Evolutionary conservation across 2,113 vertebrate genomes (phyloP), one percentile per base, ranked within the genome.

Genomic region (Paedocypris sp.): DNA sequence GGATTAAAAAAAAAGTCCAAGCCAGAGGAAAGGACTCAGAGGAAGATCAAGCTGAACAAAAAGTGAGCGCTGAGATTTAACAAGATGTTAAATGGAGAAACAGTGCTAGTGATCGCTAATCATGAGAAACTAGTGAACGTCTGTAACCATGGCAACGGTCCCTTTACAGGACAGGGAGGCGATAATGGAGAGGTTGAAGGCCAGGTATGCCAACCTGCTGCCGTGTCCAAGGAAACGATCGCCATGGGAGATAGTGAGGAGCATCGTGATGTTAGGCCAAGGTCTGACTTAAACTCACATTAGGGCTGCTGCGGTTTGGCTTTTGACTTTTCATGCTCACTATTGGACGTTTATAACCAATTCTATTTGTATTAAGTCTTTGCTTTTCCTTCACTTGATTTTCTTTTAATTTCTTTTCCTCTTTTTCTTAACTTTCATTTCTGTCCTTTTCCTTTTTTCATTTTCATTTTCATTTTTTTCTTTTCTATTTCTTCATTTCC

Each of bases 191-290:
- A 73, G 72, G 61, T 77, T 73, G 73, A 87, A 72, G 57, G 72
- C 65, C 36, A 80, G 71, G 29, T 71, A 66, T 67, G 47, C 50
- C 29, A 73, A 12, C 6, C 13, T 67, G 8, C 69, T 38, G 3
- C 16, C 54, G 45, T 75, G 69, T 0, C 64, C 73, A 28, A 69
- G 71, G 66, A 81, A 66, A 51, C 80, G 80, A 71, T 73, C 70
- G 36, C 69, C 7, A 64, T 84, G 86, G 85, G 80, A 80, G 42
- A 62, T 75, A 53, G 47, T 84, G 71, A 81, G 76, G 66, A 75
- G 68, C 19, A 39, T 80, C 32, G 78, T 86, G 54, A 76, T 68
- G 70, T 72, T 79, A 68, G 78, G 73, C 35, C 77, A 85, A 83
- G 82, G 86, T 90, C 73, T 62, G 69, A 56, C 6, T 11, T 7